phyloP scores from a whole-genome alignment of 2,888 invertebrate species.

The Aelia acuminata region DNA sequence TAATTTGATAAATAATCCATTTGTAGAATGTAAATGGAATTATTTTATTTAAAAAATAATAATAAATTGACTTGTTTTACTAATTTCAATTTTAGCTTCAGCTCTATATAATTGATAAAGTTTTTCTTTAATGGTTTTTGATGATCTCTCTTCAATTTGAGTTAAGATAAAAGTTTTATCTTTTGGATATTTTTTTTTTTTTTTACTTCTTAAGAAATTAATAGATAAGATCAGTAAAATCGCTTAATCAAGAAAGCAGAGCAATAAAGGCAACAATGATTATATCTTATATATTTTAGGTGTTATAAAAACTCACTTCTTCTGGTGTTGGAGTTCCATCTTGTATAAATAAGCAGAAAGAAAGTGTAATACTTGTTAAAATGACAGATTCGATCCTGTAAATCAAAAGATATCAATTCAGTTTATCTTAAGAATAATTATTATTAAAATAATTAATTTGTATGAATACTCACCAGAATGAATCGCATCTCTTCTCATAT shows the following conservation, averaged over 20 bases:
- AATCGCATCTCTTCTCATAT: constrained; percentile 53
- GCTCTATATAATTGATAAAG: no score
- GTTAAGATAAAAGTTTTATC: no score
- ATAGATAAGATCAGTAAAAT: background rate
- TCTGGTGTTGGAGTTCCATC: background rate
- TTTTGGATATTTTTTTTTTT: background rate
- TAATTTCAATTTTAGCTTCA: no score
- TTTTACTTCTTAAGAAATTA: background rate
- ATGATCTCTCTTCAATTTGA: no score
- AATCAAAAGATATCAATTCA: background rate
- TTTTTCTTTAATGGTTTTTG: no score
- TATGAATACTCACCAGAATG: constrained; percentile 31
- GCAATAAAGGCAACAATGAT: background rate
- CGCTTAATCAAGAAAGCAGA: background rate
- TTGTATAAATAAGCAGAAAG: constrained; percentile 17
- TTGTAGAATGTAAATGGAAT: no score
- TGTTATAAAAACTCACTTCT: background rate
- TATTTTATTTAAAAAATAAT: no score
- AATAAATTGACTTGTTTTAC: no score
- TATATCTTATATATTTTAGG: background rate
- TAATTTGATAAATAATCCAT: no score
- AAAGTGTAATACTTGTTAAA: background rate
- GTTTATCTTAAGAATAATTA: background rate
- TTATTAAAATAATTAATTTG: background rate
- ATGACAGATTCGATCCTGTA: constrained; percentile 39